A percentile compares a stretch with the other conserved stretches of the same genome.
Evolutionary conservation across 2,797 vertebrate species (phyloP).

Genomic region (Numenius phaeopus): DNA sequence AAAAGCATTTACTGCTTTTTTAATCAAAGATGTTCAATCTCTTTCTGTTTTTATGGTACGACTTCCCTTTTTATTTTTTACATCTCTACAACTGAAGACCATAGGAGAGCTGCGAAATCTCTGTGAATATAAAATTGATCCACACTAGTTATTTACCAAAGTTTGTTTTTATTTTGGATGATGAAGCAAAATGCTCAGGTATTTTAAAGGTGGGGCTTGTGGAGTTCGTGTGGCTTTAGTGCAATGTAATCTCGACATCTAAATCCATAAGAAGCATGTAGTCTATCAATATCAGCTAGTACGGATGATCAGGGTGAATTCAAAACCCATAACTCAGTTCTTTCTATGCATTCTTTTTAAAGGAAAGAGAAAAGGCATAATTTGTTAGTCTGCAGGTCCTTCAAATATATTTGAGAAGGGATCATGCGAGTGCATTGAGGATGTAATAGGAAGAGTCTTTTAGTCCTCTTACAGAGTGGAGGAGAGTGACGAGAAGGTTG

Average conservation of each 20-base stretch:
- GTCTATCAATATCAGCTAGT: background rate
- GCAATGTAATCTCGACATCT: background rate
- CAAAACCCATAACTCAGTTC: background rate
- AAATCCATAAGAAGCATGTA: background rate
- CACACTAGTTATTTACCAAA: background rate
- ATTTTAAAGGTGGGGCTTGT: background rate
- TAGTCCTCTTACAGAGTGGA: background rate
- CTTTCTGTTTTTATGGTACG: background rate
- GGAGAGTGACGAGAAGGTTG: background rate
- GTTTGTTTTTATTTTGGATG: background rate
- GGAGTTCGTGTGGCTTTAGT: background rate
- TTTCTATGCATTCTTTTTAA: background rate
- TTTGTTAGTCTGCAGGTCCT: background rate
- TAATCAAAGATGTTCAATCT: background rate
- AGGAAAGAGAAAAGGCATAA: background rate
- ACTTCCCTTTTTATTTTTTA: background rate
- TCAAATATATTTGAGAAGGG: background rate
- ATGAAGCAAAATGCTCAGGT: background rate
- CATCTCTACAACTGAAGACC: background rate
- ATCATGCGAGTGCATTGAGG: background rate
- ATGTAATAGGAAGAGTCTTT: background rate
- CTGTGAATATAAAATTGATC: background rate
- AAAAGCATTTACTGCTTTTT: background rate
- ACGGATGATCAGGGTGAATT: background rate
- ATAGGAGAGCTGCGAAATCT: background rate